Evolutionary conservation across 1,140 invertebrate genomes (phyloP).

Genomic region (Rhopalosiphum padi): DNA sequence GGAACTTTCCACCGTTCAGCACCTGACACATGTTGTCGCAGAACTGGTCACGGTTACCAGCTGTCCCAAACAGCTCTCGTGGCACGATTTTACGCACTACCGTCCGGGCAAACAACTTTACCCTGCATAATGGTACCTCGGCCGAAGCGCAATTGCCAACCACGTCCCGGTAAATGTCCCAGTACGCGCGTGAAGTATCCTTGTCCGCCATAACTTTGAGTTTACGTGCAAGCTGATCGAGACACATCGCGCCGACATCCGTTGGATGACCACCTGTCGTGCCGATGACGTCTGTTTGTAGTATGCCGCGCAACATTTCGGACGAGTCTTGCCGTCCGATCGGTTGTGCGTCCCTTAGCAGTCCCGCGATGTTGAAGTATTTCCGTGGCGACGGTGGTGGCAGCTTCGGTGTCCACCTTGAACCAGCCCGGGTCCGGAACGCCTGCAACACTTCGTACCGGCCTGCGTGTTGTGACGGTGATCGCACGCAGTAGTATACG

Average conservation of each 20-base stretch:
- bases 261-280: too few species aligned
- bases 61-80: neutral
- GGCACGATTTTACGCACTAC: neutral
- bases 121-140: neutral
- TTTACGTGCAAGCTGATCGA: neutral
- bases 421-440: neutral
- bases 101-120: neutral
- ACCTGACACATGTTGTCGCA: conserved; percentile 19
- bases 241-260: too few species aligned
- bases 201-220: neutral
- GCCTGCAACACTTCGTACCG: conserved; percentile 14
- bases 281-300: neutral
- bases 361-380: neutral
- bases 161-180: neutral
- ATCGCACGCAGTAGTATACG: conserved; percentile 17
- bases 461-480: neutral
- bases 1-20: neutral
- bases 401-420: neutral
- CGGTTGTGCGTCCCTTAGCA: neutral
- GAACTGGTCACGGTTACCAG: neutral
- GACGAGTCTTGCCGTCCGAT: neutral
- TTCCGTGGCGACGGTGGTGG: neutral
- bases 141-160: neutral
- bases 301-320: neutral
- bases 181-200: neutral